phyloP scores from a whole-genome alignment of 1,140 invertebrate genomes.

The Samia ricini region DNA sequence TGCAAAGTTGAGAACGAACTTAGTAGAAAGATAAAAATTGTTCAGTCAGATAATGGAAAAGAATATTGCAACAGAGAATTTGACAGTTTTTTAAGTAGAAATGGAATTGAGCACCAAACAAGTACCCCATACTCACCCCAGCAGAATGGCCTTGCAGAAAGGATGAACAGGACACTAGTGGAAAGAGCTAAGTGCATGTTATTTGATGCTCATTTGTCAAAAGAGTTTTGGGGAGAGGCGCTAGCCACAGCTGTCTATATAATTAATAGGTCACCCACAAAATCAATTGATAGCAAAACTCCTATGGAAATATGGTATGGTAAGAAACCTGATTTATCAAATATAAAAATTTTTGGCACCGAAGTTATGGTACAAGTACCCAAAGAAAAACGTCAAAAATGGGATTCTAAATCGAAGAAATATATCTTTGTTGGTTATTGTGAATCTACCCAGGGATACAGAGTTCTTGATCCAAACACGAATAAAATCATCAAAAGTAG shows the following conservation, averaged over 20 bases:
- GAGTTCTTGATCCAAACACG: constrained; percentile 20
- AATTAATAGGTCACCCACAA: constrained; percentile 26
- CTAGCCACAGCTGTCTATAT: constrained; percentile 25
- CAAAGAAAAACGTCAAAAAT: constrained; percentile 35
- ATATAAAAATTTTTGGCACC: constrained; percentile 29
- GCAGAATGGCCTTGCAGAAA: constrained; percentile 30
- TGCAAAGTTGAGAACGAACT: constrained; percentile 27
- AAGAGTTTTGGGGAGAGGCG: constrained; percentile 25
- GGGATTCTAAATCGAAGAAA: constrained; percentile 28
- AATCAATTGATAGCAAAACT: constrained; percentile 19
- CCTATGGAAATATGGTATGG: constrained; percentile 28
- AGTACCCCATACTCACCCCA: constrained; percentile 24
- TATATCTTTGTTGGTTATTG: constrained; percentile 32
- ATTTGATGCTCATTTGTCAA: constrained; percentile 22
- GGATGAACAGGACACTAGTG: constrained; percentile 28
- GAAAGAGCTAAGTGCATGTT: constrained; percentile 29
- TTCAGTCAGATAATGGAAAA: constrained; percentile 25
- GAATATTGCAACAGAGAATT: constrained; percentile 29
- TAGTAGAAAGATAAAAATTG: constrained; percentile 24
- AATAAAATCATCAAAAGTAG: constrained; percentile 32
- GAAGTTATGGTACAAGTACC: constrained; percentile 30
- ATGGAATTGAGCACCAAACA: constrained; percentile 31
- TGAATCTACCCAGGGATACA: constrained; percentile 29
- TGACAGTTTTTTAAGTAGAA: constrained; percentile 17
- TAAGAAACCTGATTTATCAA: constrained; percentile 26